phyloP scores from a whole-genome alignment of 2,797 vertebrate genomes.

The Chromobotia macracanthus region DNA sequence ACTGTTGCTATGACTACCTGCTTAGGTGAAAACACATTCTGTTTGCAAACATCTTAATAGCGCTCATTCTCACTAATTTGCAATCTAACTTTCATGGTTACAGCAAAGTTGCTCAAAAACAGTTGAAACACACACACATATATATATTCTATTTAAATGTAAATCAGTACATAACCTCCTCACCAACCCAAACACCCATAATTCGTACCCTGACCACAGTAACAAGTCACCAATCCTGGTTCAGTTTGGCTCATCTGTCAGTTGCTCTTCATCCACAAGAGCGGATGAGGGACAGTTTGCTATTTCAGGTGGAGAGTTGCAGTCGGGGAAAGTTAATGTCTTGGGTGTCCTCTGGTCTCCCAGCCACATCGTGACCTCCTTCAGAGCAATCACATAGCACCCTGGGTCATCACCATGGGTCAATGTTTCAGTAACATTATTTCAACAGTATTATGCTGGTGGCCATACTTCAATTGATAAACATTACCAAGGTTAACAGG shows the following conservation, averaged over 20 bases:
- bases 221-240: not conserved
- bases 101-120: too few species aligned
- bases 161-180: not conserved
- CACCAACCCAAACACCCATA: not conserved
- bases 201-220: not conserved
- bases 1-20: too few species aligned
- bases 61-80: too few species aligned
- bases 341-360: slow-evolving; percentile 51
- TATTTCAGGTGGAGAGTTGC: slow-evolving; percentile 12
- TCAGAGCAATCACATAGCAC: slow-evolving; percentile 51
- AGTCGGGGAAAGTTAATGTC: slow-evolving; percentile 41
- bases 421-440: slow-evolving; percentile 59
- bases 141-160: too few species aligned
- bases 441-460: slow-evolving; percentile 57
- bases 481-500: slow-evolving; percentile 65
- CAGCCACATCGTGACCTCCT: slow-evolving; percentile 48
- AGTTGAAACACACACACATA: too few species aligned
- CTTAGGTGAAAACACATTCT: too few species aligned
- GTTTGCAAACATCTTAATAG: too few species aligned
- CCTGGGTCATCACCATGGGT: slow-evolving; percentile 50
- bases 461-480: slow-evolving; percentile 59
- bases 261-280: not conserved
- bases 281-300: not conserved
- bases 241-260: slow-evolving; percentile 13
- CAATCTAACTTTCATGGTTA: too few species aligned